These are phyloP conservation scores for Blastobasis adustella DNA, from an alignment of 2,888 invertebrate species.

Conservation along the genomic window DNA sequence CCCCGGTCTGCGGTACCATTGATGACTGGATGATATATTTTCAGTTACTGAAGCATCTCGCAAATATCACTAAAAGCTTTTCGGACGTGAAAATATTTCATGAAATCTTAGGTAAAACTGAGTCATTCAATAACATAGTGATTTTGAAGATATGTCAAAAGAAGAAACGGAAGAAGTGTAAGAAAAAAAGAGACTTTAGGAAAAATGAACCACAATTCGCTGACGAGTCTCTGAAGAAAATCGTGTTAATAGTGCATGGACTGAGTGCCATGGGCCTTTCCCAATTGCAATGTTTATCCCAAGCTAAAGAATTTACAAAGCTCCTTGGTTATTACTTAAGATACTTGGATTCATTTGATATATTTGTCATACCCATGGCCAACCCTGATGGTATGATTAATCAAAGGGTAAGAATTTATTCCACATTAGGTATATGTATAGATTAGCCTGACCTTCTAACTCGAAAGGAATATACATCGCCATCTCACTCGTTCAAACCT, in stretches of 20 bases:
- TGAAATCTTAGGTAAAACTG: conserved; percentile 38
- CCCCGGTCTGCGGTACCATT: no score
- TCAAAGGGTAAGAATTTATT: no score
- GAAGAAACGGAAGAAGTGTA: conserved; percentile 3
- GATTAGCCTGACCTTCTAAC: no score
- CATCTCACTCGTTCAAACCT: no score
- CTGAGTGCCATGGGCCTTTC: conserved; percentile 18
- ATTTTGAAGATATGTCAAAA: conserved; percentile 33
- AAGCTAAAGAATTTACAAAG: not conserved
- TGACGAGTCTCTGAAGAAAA: conserved; percentile 46
- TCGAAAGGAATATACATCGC: no score
- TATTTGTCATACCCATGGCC: conserved; percentile 14
- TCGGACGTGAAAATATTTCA: conserved; percentile 29
- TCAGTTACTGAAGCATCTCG: conserved; percentile 35
- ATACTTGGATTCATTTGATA: conserved; percentile 11
- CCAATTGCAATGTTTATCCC: not conserved
- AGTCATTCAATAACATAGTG: conserved; percentile 48
- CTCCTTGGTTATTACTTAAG: conserved; percentile 5
- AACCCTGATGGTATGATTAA: conserved; percentile 12
- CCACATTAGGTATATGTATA: no score
- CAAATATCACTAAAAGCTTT: conserved; percentile 20
- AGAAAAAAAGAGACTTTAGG: conserved; percentile 23
- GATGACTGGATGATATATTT: conserved; percentile 10
- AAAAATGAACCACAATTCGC: conserved; percentile 35
- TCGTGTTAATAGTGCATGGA: conserved; percentile 56